Conservation (phyloP, 1,140 invertebrate species). For the Ips nitidus region DNA sequence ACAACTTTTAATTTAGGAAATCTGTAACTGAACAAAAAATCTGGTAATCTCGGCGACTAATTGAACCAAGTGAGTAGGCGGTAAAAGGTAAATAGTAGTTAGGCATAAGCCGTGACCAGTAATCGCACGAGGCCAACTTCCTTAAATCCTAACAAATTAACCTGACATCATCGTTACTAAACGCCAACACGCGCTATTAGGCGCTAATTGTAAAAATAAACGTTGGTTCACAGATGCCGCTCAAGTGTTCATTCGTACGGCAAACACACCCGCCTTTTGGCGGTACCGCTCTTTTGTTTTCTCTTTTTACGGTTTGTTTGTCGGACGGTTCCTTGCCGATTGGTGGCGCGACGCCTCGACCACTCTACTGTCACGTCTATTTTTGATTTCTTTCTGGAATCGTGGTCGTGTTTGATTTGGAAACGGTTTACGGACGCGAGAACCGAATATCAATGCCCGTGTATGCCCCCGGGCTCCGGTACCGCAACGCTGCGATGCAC, state of each 20-base stretch:
- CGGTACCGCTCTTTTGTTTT: neutral
- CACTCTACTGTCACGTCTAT: neutral
- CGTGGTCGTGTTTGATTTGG: neutral
- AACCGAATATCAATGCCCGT: too few species aligned
- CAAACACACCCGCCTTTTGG: conserved; percentile 3
- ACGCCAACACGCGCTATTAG: conserved; percentile 1
- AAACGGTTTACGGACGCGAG: too few species aligned
- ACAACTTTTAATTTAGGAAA: too few species aligned
- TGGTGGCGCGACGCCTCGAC: neutral
- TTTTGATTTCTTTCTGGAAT: conserved; percentile 5
- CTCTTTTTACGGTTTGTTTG: conserved; percentile 2
- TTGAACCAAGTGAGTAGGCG: too few species aligned
- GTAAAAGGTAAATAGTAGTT: too few species aligned
- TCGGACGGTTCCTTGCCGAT: neutral
- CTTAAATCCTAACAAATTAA: neutral
- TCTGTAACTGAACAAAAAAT: too few species aligned
- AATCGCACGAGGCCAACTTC: too few species aligned
- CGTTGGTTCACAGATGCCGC: conserved; percentile 12
- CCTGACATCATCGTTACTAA: neutral
- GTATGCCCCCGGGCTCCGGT: too few species aligned
- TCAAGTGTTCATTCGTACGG: conserved; percentile 13
- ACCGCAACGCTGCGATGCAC: too few species aligned
- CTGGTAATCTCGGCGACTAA: too few species aligned
- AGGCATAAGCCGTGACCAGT: too few species aligned
- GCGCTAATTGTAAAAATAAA: conserved; percentile 14